Percentiles rank a stretch among this genome's conserved stretches.
These are phyloP conservation scores for Erebia aethiops DNA, from an alignment of 2,888 invertebrate species.

Conservation along the genomic window DNA sequence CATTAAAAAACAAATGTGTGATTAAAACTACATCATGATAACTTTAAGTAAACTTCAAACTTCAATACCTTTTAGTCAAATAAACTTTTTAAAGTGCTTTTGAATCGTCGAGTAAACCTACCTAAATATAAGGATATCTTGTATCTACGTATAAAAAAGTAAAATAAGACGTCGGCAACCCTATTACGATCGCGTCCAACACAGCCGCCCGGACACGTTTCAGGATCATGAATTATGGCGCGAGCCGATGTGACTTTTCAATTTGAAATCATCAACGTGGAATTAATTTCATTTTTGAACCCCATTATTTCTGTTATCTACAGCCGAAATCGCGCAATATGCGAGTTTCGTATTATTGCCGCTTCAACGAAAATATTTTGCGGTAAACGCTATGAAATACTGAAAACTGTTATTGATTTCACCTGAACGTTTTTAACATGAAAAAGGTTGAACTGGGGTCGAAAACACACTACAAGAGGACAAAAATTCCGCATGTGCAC, in stretches of 20 bases:
- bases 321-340: constrained; percentile 78
- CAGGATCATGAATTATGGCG: constrained; percentile 83
- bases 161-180: constrained; percentile 54
- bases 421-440: constrained; percentile 12
- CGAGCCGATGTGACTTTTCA: constrained; percentile 84
- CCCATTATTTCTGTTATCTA: constrained; percentile 83
- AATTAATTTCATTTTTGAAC: constrained; percentile 84
- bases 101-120: neutral
- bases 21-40: neutral
- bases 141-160: neutral
- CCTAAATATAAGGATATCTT: neutral
- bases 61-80: too few species aligned
- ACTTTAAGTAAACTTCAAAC: too few species aligned
- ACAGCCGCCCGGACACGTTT: constrained; percentile 81
- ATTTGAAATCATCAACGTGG: constrained; percentile 84
- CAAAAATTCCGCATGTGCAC: too few species aligned
- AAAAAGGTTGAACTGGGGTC: neutral
- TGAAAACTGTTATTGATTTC: constrained; percentile 35
- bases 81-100: too few species aligned
- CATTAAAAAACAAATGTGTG: neutral
- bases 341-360: constrained; percentile 78
- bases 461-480: too few species aligned
- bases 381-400: constrained; percentile 48
- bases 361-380: constrained; percentile 76
- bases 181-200: constrained; percentile 67